These are phyloP conservation scores for Oscheius sp. DNA, from an alignment of 2,888 invertebrate species.

Conservation along the genomic window DNA sequence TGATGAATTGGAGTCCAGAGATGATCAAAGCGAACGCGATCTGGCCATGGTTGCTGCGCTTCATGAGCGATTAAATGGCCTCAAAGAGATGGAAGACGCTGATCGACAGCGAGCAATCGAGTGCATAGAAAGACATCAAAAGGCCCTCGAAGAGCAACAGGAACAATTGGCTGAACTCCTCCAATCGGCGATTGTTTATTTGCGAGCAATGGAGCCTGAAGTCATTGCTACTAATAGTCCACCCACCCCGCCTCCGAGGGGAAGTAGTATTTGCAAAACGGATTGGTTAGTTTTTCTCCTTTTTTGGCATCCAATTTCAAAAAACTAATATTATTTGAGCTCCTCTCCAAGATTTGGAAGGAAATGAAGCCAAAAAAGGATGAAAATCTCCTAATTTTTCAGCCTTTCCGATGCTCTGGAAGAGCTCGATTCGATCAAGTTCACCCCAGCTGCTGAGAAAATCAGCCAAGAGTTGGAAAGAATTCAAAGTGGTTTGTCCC, in stretches of 20 bases:
- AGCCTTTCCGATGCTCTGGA: constrained; percentile 48
- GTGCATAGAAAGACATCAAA: constrained; percentile 59
- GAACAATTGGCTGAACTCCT: constrained; percentile 56
- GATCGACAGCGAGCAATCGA: constrained; percentile 50
- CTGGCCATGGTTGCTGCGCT: constrained; percentile 48
- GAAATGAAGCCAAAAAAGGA: not conserved
- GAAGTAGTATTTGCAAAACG: constrained; percentile 4
- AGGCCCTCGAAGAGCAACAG: constrained; percentile 57
- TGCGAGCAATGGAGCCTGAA: constrained; percentile 40
- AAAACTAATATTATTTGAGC: not conserved
- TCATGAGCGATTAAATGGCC: constrained; percentile 41
- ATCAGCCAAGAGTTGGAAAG: constrained; percentile 6
- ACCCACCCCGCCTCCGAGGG: constrained; percentile 19
- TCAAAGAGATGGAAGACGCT: constrained; percentile 52
- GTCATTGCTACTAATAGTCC: not conserved
- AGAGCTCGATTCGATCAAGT: constrained; percentile 34
- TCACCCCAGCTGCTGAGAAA: constrained; percentile 21
- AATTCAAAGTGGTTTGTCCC: not conserved
- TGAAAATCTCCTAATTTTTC: not conserved
- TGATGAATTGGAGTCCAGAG: constrained; percentile 7
- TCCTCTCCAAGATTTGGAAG: too few relatives aligned
- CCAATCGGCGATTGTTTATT: constrained; percentile 54
- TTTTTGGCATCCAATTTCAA: not conserved
- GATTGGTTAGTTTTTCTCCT: constrained; percentile 19
- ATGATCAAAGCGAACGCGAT: constrained; percentile 46